Conservation (phyloP, 2,888 invertebrate species). For the Hydriomena furcata region DNA sequence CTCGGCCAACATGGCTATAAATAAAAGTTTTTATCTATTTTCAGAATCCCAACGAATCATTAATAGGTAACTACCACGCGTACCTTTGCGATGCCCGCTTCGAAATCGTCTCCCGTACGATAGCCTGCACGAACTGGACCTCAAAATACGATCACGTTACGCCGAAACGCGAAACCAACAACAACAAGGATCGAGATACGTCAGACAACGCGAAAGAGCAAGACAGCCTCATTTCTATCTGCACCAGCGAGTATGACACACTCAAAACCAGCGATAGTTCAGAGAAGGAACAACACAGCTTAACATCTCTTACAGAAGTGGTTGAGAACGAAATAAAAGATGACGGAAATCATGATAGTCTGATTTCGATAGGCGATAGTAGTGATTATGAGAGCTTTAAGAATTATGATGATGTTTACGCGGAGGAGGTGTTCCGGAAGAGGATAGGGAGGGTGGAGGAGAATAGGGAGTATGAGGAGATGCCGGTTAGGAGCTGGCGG, state of each 20-base stretch:
- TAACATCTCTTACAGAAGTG: conserved; percentile 63
- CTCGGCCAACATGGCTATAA: too few species aligned
- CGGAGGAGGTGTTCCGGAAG: conserved; percentile 73
- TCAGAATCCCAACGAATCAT: conserved; percentile 84
- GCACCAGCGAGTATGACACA: conserved; percentile 76
- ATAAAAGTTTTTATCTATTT: too few species aligned
- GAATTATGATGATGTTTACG: conserved; percentile 74
- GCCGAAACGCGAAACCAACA: conserved; percentile 65
- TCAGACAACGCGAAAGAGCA: conserved; percentile 60
- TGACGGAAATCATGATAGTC: conserved; percentile 76
- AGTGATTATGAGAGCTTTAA: conserved; percentile 87
- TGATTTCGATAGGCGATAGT: conserved; percentile 85
- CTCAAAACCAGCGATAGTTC: conserved; percentile 45
- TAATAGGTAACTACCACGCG: conserved; percentile 92
- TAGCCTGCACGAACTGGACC: conserved; percentile 91
- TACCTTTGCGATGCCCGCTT: conserved; percentile 93
- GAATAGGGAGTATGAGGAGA: conserved; percentile 59
- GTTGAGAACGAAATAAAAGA: conserved; percentile 42
- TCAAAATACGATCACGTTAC: conserved; percentile 89
- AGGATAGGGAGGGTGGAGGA: conserved; percentile 63
- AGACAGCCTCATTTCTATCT: conserved; percentile 71
- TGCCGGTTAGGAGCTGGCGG: conserved; percentile 61
- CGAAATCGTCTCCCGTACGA: conserved; percentile 88
- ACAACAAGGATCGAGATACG: conserved; percentile 67
- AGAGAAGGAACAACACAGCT: conserved; percentile 64